phyloP scores from a whole-genome alignment of 23 tunicate species.

The Phallusia fumigata region DNA sequence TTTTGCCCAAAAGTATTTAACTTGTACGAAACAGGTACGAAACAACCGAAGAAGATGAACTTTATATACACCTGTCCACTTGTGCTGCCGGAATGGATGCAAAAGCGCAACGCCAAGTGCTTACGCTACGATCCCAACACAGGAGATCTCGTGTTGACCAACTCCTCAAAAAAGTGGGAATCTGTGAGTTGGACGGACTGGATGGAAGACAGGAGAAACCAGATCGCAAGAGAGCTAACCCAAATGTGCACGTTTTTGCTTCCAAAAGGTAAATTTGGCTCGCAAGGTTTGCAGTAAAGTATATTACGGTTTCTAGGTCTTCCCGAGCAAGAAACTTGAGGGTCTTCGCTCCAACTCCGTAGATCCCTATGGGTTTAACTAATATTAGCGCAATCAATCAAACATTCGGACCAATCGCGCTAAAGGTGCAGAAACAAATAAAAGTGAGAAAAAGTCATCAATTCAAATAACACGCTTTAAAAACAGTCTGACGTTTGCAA shows the following conservation, averaged over 20 bases:
- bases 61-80: not conserved
- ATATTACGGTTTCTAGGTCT: too few species aligned
- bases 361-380: too few species aligned
- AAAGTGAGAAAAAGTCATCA: too few species aligned
- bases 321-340: too few species aligned
- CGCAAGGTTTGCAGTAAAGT: too few species aligned
- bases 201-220: not conserved
- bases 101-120: not conserved
- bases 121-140: not conserved
- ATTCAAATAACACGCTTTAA: too few species aligned
- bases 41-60: not conserved
- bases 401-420: too few species aligned
- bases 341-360: too few species aligned
- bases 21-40: not conserved
- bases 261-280: not conserved
- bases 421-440: too few species aligned
- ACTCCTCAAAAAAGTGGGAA: not conserved
- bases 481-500: too few species aligned
- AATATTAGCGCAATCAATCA: too few species aligned
- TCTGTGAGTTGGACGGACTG: not conserved
- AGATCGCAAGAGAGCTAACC: not conserved
- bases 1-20: not conserved
- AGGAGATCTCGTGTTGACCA: not conserved
- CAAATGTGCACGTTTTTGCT: not conserved
- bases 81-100: not conserved